Evolutionary conservation across 2,888 invertebrate genomes (phyloP).

Genomic region (Stenodema calcarata): DNA sequence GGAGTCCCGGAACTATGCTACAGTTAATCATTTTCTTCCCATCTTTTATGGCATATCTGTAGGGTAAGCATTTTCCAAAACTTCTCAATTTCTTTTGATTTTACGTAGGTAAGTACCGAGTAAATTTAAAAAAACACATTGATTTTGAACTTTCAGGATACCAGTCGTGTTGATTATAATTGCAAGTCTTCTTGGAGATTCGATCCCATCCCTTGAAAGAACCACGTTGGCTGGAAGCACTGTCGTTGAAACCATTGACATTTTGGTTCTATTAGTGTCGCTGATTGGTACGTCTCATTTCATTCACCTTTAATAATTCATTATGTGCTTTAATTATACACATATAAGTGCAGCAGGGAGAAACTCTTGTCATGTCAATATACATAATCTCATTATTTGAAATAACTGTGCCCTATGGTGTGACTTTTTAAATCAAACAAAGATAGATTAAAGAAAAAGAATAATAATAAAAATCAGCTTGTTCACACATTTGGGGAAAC

Average conservation of each 20-base stretch:
- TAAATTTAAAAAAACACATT: too few relatives aligned
- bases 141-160: constrained; percentile 63
- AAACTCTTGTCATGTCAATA: too few relatives aligned
- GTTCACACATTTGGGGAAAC: too few relatives aligned
- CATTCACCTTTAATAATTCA: too few relatives aligned
- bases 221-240: constrained; percentile 8
- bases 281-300: constrained; percentile 71
- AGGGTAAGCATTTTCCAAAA: constrained; percentile 63
- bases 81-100: not conserved
- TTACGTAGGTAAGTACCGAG: too few relatives aligned
- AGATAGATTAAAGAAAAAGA: too few relatives aligned
- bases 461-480: too few relatives aligned
- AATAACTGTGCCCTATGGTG: too few relatives aligned
- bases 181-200: not conserved
- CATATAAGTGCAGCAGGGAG: too few relatives aligned
- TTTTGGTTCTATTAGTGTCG: constrained; percentile 77
- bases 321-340: too few relatives aligned
- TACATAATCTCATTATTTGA: too few relatives aligned
- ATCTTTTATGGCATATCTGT: constrained; percentile 69
- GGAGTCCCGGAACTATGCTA: constrained; percentile 82
- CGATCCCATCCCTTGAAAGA: constrained; percentile 2
- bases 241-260: constrained; percentile 32
- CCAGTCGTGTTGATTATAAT: constrained; percentile 73
- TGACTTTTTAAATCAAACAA: too few relatives aligned
- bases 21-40: constrained; percentile 78